phyloP scores from a whole-genome alignment of 2,888 invertebrate species.

The Drymonia ruficornis region DNA sequence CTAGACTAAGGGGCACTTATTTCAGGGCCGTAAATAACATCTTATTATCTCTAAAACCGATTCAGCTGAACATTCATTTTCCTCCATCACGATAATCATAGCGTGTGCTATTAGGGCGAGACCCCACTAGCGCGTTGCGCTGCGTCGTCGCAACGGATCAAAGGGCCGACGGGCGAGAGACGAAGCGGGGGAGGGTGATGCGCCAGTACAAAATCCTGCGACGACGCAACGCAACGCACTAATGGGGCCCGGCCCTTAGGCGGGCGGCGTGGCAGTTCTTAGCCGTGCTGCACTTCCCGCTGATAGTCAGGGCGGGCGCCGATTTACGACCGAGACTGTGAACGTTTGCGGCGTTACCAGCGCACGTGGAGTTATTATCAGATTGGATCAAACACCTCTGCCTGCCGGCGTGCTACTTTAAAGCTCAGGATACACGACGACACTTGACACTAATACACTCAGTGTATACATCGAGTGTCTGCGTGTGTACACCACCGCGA shows the following conservation, averaged over 20 bases:
- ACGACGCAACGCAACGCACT: too few relatives aligned
- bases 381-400: neutral
- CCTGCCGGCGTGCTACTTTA: neutral
- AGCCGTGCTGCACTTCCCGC: neutral
- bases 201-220: too few relatives aligned
- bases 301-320: neutral
- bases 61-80: neutral
- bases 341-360: neutral
- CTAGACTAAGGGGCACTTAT: too few relatives aligned
- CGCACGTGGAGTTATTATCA: neutral
- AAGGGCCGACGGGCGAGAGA: too few relatives aligned
- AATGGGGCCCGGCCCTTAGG: too few relatives aligned
- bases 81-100: neutral
- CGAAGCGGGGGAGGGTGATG: too few relatives aligned
- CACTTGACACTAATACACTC: too few relatives aligned
- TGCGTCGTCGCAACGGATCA: too few relatives aligned
- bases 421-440: too few relatives aligned
- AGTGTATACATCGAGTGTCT: too few relatives aligned
- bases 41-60: neutral
- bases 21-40: neutral
- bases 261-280: neutral
- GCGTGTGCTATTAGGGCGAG: neutral
- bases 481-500: too few relatives aligned
- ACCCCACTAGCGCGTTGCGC: too few relatives aligned
- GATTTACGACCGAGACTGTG: neutral